Conservation (phyloP, 1,140 invertebrate genomes). For the Neodiprion virginianus region DNA sequence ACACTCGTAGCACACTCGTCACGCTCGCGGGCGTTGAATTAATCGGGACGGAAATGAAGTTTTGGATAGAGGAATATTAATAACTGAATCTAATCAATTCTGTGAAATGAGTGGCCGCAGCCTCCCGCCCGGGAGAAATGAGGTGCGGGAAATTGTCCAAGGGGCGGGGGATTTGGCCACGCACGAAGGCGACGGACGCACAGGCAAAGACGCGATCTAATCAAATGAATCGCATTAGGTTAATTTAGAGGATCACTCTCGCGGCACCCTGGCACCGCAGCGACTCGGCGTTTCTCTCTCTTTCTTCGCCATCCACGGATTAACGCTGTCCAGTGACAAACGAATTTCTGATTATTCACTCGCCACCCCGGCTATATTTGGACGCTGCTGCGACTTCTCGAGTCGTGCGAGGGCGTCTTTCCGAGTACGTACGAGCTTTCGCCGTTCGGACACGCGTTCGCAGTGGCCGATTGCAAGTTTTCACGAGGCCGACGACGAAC, state of each 20-base stretch:
- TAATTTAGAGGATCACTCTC: conserved; percentile 50
- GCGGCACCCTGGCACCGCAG: conserved; percentile 43
- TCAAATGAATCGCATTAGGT: conserved; percentile 54
- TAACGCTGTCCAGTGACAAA: conserved; percentile 30
- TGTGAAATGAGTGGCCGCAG: conserved; percentile 49
- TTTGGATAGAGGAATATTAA: conserved; percentile 62
- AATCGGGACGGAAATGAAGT: conserved; percentile 60
- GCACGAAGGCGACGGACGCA: neutral
- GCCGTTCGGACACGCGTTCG: no score
- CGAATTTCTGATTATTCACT: conserved; percentile 31
- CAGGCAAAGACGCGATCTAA: conserved; percentile 44
- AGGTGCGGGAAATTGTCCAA: neutral
- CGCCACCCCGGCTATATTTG: neutral
- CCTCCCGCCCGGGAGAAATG: neutral
- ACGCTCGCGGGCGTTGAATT: conserved; percentile 57
- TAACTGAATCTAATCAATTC: conserved; percentile 62
- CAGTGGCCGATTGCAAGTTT: no score
- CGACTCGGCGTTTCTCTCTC: conserved; percentile 22
- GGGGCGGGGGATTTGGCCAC: neutral
- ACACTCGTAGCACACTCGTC: conserved; percentile 47
- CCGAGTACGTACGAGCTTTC: no score
- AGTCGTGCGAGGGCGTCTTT: no score
- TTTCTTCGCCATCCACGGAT: conserved; percentile 26
- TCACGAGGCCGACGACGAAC: no score
- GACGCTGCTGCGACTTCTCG: neutral